Base-by-base conservation (phyloP, 2,888 invertebrate species). In the Chaetogeoica ovagalla region DNA sequence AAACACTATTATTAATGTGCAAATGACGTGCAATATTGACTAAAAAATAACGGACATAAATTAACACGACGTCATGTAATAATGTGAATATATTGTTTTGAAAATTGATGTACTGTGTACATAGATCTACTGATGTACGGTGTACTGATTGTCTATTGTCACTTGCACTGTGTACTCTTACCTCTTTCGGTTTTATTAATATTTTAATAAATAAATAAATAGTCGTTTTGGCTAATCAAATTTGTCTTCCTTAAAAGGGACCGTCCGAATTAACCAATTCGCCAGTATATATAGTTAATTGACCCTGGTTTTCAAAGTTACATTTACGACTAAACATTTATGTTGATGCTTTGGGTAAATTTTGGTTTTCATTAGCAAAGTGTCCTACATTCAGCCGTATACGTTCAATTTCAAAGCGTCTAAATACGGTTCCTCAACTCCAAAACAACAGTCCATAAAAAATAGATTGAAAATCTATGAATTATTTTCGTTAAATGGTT, bases 311-410 rank as follows among this genome's bases (percentile, higher is more conserved):
- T n/a, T 9, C 37, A 37, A 55, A 55, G 55, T 73, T 52, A 63
- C 37, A 55, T 73, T 55, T 19, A 62, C 37, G 37, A n/a, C 17
- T 8, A 63, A 63, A 39, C 52, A 52, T 63, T 63, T 63, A 43
- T 43, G 63, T 63, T 21, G 73, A 73, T 63, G n/a, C 17, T 37
- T n/a, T 37, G 52, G 11, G 52, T 21, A 63, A 37, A 63, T 73
- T 73, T 72, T 11, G 48, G 60, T 60, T 72, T 73, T 73, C 17
- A 55, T 73, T 63, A 55, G 55, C 62, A 0, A 37, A 48, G 72
- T 62, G 30, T 62, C 48, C 23, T 52, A 30, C 4, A 30, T n/a
- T n/a, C 6, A n/a, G n/a, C 48, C n/a, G 1, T 48, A 48, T 72
- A 21, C 15, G 62, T 62, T 62, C 13, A 62, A 73, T 73, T 52